phyloP scores from a whole-genome alignment of 2,797 vertebrate genomes.

The Muscicapa comitata region DNA sequence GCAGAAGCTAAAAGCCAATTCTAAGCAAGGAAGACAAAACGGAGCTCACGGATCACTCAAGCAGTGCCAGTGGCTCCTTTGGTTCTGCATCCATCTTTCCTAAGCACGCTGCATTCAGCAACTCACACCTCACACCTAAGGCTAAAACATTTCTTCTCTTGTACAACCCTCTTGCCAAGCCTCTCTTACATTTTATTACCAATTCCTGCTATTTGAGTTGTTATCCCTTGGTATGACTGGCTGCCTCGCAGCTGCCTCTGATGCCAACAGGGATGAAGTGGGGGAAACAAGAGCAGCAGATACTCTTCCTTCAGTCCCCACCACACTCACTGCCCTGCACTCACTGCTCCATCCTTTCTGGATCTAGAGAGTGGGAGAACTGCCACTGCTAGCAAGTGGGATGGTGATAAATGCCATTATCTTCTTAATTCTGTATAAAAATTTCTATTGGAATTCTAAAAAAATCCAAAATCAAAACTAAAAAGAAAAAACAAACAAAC shows the following conservation, averaged over 20 bases:
- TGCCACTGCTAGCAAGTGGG: background rate
- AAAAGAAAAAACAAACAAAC: background rate
- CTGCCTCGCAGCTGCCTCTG: background rate
- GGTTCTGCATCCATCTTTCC: background rate
- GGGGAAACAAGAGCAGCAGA: background rate
- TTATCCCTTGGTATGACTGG: background rate
- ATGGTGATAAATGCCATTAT: background rate
- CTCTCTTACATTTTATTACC: background rate
- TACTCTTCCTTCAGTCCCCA: background rate
- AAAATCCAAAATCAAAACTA: background rate
- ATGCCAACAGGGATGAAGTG: background rate
- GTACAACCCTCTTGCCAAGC: background rate
- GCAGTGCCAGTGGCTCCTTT: background rate
- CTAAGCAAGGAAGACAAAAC: background rate
- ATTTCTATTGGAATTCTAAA: background rate
- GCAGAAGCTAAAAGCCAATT: background rate
- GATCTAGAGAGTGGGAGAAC: background rate
- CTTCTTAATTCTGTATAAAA: background rate
- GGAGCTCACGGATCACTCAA: accelerated
- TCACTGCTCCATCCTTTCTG: background rate
- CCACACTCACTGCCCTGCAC: background rate
- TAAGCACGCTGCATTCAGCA: background rate
- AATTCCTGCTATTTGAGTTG: background rate
- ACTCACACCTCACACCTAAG: background rate
- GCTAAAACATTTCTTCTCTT: background rate